These are phyloP conservation scores for Lasioglossum baleicum DNA, from an alignment of 1,140 invertebrate species.

Conservation along the genomic window DNA sequence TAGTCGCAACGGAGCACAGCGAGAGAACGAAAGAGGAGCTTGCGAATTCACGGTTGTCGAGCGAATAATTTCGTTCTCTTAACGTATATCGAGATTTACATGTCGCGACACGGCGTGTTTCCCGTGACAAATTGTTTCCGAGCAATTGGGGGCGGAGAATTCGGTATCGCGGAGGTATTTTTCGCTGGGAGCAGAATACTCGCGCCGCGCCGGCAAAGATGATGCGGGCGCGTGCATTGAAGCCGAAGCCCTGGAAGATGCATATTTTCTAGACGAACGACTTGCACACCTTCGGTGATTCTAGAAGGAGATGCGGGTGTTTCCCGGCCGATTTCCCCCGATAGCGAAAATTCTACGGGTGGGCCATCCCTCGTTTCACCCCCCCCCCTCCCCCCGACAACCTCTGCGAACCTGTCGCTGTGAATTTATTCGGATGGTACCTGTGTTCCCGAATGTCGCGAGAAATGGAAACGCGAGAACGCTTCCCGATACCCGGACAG, in stretches of 20 bases:
- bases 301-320: constrained; percentile 54
- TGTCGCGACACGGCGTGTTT: background rate
- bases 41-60: too few species aligned
- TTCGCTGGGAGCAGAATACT: constrained; percentile 3
- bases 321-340: constrained; percentile 44
- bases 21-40: too few species aligned
- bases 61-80: background rate
- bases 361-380: background rate
- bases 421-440: constrained; percentile 53
- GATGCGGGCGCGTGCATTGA: constrained; percentile 57
- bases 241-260: constrained; percentile 54
- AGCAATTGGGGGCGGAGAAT: constrained; percentile 27
- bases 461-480: constrained; percentile 29
- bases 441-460: constrained; percentile 39
- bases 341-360: constrained; percentile 47
- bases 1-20: too few species aligned
- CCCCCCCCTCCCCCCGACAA: background rate
- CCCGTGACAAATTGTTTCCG: constrained; percentile 14
- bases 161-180: constrained; percentile 7
- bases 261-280: constrained; percentile 66
- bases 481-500: constrained; percentile 47
- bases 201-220: constrained; percentile 44
- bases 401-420: background rate
- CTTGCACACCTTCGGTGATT: constrained; percentile 43
- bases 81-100: background rate